Conservation (phyloP, 2,888 invertebrate species). For the Cephus pygmeus region DNA sequence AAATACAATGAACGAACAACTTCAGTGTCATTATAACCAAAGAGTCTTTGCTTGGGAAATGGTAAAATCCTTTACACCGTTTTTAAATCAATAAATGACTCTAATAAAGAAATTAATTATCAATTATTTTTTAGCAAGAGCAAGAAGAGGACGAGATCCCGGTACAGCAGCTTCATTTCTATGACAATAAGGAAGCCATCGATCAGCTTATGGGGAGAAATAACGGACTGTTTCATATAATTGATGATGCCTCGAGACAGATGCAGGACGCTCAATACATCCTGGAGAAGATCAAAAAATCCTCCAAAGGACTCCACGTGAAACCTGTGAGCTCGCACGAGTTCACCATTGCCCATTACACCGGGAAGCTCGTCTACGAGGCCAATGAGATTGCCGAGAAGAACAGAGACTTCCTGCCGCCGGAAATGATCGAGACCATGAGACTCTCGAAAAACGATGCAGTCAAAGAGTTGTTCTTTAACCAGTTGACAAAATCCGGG, state of each 20-base stretch:
- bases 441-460: constrained; percentile 78
- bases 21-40: constrained; percentile 94
- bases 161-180: constrained; percentile 78
- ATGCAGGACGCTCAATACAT: constrained; percentile 78
- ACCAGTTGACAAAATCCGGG: constrained; percentile 87
- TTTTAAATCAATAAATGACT: background rate
- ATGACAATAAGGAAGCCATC: constrained; percentile 88
- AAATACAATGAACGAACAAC: constrained; percentile 91
- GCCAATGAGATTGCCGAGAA: constrained; percentile 86
- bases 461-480: constrained; percentile 83
- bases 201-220: constrained; percentile 89
- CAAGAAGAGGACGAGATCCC: constrained; percentile 83
- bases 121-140: constrained; percentile 68
- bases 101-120: background rate
- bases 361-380: constrained; percentile 88
- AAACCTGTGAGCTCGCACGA: constrained; percentile 73
- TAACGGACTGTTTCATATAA: constrained; percentile 82
- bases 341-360: constrained; percentile 90
- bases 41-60: constrained; percentile 92
- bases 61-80: constrained; percentile 60
- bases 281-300: constrained; percentile 72
- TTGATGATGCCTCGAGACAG: constrained; percentile 88
- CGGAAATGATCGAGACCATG: constrained; percentile 89
- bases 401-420: constrained; percentile 90
- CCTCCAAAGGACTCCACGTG: constrained; percentile 70